Percentiles rank a stretch among this genome's conserved stretches.
Conservation (phyloP, 2,113 vertebrate species). For the Leptobrachium ailaonicum region DNA sequence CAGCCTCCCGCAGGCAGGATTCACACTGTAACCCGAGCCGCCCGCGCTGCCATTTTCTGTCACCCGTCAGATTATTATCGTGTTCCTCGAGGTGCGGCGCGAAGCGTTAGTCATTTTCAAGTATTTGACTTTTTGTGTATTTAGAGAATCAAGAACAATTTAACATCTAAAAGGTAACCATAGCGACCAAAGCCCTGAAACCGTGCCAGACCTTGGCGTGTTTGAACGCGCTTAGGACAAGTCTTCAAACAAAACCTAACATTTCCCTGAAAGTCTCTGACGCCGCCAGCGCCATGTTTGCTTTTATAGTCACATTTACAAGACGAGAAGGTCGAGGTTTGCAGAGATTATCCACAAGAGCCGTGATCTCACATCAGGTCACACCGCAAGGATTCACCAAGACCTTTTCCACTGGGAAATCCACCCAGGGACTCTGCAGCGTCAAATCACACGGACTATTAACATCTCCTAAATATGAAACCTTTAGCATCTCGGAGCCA, state of each 20-base stretch:
- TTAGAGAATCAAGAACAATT: slow-evolving; percentile 39
- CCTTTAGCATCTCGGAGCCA: no score
- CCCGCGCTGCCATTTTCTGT: slow-evolving; percentile 13
- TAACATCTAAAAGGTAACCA: slow-evolving; percentile 32
- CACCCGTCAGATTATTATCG: slow-evolving; percentile 12
- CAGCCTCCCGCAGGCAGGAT: no score
- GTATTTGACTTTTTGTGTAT: slow-evolving; percentile 17
- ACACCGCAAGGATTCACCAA: no score
- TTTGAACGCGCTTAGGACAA: slow-evolving; percentile 17
- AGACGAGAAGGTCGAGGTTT: background rate
- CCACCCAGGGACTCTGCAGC: no score
- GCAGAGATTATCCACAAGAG: background rate
- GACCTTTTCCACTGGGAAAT: no score
- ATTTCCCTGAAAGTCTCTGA: slow-evolving; percentile 1
- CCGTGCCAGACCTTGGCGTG: slow-evolving; percentile 16
- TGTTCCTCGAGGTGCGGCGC: background rate
- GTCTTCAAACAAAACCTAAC: slow-evolving; percentile 9
- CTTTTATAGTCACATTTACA: background rate
- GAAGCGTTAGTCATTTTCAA: background rate
- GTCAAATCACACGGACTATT: no score
- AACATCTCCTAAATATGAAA: no score
- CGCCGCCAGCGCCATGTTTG: slow-evolving; percentile 2
- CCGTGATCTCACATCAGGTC: no score
- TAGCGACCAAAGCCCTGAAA: slow-evolving; percentile 16
- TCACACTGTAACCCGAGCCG: background rate